These are phyloP conservation scores for Myathropa florea DNA, from an alignment of 2,888 invertebrate species.

Conservation along the genomic window DNA sequence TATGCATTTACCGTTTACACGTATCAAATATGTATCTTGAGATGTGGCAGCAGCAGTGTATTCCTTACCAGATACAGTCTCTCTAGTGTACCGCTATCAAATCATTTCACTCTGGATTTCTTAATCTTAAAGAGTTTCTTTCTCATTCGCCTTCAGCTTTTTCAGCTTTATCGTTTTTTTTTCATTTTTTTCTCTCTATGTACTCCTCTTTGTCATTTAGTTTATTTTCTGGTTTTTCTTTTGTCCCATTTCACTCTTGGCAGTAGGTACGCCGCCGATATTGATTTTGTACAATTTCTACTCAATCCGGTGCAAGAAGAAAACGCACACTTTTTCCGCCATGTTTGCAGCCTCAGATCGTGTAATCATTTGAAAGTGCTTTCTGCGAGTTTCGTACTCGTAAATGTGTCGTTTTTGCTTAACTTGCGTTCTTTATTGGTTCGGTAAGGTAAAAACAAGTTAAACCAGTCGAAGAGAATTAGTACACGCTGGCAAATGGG, in stretches of 20 bases:
- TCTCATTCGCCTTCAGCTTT: not conserved
- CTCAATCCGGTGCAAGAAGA: constrained; percentile 22
- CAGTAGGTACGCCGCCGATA: constrained; percentile 19
- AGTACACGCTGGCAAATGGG: not conserved
- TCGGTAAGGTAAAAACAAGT: constrained; percentile 8
- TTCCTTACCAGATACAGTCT: constrained; percentile 22
- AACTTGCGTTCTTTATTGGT: constrained; percentile 12
- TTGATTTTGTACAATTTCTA: constrained; percentile 54
- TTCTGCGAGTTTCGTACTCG: constrained; percentile 5
- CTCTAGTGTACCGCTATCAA: constrained; percentile 39
- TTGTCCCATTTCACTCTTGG: constrained; percentile 34
- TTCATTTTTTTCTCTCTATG: not conserved
- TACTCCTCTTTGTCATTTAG: constrained; percentile 13
- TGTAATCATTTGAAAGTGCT: constrained; percentile 33
- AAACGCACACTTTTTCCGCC: constrained; percentile 26
- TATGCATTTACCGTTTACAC: constrained; percentile 55
- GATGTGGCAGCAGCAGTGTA: constrained; percentile 18
- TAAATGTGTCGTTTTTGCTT: constrained; percentile 5
- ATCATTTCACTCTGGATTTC: constrained; percentile 62
- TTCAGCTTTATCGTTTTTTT: not conserved
- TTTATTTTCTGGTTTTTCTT: constrained; percentile 42
- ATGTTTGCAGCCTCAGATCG: constrained; percentile 32
- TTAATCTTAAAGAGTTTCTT: constrained; percentile 48
- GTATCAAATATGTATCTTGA: constrained; percentile 45
- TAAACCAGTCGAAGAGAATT: constrained; percentile 31